A percentile compares a stretch with the other conserved stretches of the same genome.
Conservation (phyloP, 53 echinoderm and acorn worm genomes). For the Luidia sarsii region DNA sequence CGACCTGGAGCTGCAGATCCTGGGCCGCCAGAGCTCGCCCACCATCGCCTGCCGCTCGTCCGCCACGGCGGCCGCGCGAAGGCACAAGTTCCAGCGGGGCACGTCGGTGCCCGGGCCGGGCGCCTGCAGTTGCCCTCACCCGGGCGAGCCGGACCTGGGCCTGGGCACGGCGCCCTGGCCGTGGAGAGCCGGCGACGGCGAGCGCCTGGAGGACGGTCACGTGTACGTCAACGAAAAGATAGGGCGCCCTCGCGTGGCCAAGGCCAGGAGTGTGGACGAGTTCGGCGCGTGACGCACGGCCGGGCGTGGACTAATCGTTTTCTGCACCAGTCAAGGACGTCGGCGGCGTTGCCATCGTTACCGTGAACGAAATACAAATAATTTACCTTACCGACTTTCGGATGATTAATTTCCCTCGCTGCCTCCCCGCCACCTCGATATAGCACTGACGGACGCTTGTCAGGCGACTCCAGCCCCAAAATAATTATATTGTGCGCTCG, state of each 20-base stretch:
- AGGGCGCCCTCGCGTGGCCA: constrained; percentile 47
- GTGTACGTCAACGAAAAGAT: constrained; percentile 60
- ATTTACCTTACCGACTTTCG: no score
- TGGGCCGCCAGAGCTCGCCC: constrained; percentile 37
- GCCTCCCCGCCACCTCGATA: no score
- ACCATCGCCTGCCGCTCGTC: background rate
- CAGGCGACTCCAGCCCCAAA: no score
- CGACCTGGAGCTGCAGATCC: constrained; percentile 35
- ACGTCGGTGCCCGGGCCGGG: constrained; percentile 46
- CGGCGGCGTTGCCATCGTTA: no score
- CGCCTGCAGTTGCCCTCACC: constrained; percentile 5
- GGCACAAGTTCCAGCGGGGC: constrained; percentile 48
- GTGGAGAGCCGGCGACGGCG: constrained; percentile 1
- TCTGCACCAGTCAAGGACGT: no score
- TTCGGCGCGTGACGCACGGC: constrained; percentile 31
- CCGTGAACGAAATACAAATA: no score
- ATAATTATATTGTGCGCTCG: no score
- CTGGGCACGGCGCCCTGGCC: background rate
- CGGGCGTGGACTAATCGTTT: no score
- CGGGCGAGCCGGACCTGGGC: background rate
- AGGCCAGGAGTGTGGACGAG: constrained; percentile 59
- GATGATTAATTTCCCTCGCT: no score
- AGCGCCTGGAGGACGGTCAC: constrained; percentile 28
- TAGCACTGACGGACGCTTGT: no score
- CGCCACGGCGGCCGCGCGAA: constrained; percentile 12